These are phyloP conservation scores for Potamarius usumacintae DNA, from an alignment of 2,113 vertebrate genomes.

Conservation along the genomic window DNA sequence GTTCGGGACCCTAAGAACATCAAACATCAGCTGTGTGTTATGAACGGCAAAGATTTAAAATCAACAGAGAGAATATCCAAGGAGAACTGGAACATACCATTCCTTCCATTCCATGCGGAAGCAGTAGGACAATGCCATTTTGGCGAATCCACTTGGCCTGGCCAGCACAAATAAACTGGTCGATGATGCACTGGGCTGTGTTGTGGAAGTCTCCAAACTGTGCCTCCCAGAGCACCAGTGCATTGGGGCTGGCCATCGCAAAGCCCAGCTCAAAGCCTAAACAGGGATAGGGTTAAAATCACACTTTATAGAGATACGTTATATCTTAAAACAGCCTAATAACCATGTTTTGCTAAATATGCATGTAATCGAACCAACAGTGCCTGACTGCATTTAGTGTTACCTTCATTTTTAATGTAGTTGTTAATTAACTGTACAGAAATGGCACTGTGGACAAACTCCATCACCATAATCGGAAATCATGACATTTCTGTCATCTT, in stretches of 20 bases:
- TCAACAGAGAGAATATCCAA: neutral
- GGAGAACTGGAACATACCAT: conserved; percentile 66
- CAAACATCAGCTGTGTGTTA: neutral
- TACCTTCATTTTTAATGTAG: neutral
- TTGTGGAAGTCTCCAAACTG: conserved; percentile 83
- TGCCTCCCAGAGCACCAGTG: conserved; percentile 81
- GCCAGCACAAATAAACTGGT: conserved; percentile 81
- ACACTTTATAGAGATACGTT: neutral
- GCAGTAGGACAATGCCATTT: conserved; percentile 79
- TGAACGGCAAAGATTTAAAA: neutral
- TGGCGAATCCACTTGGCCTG: conserved; percentile 83
- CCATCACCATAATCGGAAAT: neutral
- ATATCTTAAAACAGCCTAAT: neutral
- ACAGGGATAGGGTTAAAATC: neutral
- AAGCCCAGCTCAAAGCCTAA: conserved; percentile 72
- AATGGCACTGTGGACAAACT: neutral
- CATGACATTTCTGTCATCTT: neutral
- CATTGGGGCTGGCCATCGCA: conserved; percentile 84
- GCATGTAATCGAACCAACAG: neutral
- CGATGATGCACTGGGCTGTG: conserved; percentile 81
- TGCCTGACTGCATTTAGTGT: neutral
- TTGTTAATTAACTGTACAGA: neutral
- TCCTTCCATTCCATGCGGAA: conserved; percentile 77
- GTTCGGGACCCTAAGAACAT: conserved; percentile 85
- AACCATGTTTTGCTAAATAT: neutral